Conservation (phyloP, 2,113 vertebrate genomes). For the Caloenas nicobarica region DNA sequence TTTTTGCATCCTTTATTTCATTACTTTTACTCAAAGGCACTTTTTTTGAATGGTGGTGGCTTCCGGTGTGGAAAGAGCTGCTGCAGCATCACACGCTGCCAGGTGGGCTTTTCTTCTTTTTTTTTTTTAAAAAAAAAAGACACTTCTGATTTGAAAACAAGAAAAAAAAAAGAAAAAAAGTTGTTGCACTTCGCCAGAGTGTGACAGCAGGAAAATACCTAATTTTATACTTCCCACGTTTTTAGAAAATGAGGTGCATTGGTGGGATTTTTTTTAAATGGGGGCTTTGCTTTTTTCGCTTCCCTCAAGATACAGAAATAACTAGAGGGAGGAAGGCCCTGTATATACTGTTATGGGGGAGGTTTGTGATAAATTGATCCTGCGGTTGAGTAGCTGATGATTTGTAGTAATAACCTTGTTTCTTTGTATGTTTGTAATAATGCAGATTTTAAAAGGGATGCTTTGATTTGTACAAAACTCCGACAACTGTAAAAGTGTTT, state of each 20-base stretch:
- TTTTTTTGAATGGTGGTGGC: constrained; percentile 64
- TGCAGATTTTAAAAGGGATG: constrained; percentile 72
- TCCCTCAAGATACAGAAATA: constrained; percentile 29
- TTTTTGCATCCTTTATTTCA: background rate
- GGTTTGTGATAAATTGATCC: constrained; percentile 67
- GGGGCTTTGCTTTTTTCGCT: constrained; percentile 61
- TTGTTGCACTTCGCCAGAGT: constrained; percentile 24
- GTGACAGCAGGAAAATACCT: constrained; percentile 53
- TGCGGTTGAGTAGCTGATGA: constrained; percentile 62
- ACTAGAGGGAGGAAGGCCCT: constrained; percentile 54
- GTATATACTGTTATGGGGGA: constrained; percentile 5
- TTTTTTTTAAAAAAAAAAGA: background rate
- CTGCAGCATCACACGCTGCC: constrained; percentile 21
- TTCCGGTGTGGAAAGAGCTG: constrained; percentile 40
- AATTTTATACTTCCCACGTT: constrained; percentile 76
- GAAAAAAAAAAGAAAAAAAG: background rate
- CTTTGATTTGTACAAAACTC: constrained; percentile 79
- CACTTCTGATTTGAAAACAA: constrained; percentile 32
- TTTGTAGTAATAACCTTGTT: constrained; percentile 75
- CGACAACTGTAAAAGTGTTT: constrained; percentile 74
- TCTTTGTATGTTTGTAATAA: constrained; percentile 82
- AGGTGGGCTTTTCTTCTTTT: constrained; percentile 9
- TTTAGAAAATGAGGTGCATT: constrained; percentile 20
- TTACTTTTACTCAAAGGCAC: constrained; percentile 62
- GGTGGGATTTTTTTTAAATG: constrained; percentile 46